A percentile compares a stretch with the other conserved stretches of the same genome.
Evolutionary conservation across 2,113 vertebrate species (phyloP).

Genomic region (Paradisaea rubra): DNA sequence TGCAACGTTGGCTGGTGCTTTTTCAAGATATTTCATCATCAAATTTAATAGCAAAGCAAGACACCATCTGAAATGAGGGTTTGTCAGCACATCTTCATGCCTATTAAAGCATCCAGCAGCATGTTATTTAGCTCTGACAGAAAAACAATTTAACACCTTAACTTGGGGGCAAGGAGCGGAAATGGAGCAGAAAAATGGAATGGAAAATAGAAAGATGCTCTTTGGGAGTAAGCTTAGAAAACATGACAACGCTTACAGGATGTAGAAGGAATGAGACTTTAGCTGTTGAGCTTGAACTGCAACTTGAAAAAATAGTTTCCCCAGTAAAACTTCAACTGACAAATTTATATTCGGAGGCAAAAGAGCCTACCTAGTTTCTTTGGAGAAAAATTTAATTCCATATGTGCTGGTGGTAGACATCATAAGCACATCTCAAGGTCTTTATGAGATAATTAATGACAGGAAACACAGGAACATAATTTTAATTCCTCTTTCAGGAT

Average conservation of each 20-base stretch:
- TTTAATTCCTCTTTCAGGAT: slow-evolving; percentile 38
- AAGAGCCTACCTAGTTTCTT: not conserved
- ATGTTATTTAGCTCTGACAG: not conserved
- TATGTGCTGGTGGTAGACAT: not conserved
- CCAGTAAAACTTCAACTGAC: not conserved
- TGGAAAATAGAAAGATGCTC: not conserved
- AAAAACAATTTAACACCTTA: slow-evolving; percentile 30
- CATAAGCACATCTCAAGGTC: not conserved
- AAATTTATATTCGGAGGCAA: not conserved
- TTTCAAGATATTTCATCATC: not conserved
- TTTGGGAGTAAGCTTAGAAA: not conserved
- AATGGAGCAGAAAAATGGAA: not conserved
- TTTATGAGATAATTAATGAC: slow-evolving; percentile 8
- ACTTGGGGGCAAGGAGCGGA: not conserved
- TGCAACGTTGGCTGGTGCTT: not conserved
- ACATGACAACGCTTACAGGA: rapidly evolving
- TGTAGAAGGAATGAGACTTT: not conserved
- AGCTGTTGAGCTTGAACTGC: not conserved
- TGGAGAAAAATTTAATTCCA: not conserved
- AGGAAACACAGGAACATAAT: not conserved
- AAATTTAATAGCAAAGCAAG: not conserved
- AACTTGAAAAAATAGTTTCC: not conserved
- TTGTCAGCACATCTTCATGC: not conserved
- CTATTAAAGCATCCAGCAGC: not conserved
- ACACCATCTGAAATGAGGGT: not conserved